Base-by-base conservation (phyloP, 2,888 invertebrate species). In the Ephialtes manifestator region DNA sequence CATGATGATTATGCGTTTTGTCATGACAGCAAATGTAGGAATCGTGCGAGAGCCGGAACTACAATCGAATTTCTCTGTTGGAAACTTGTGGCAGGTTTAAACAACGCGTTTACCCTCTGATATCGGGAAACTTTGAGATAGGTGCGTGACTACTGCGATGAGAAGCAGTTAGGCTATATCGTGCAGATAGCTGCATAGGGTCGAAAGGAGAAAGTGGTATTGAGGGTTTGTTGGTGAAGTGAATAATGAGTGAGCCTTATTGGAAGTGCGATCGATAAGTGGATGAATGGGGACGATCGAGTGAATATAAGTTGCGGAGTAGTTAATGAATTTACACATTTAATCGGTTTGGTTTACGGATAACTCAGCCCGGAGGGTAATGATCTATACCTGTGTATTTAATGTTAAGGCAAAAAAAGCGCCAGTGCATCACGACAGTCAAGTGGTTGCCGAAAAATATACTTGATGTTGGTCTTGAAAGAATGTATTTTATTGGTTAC, bases 131-230 rank as follows among this genome's bases (percentile, higher is more conserved):
- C 60, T 60, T 60, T 60, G 70, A 31, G 46, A 31, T 31, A 60
- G 39, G 78, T 71, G 78, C 78, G 78, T 79, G 78, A 79, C 70
- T 60, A 28, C 46, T 35, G 58, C 46, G 46, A 71, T 63, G 51
- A 39, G 11, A 15, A 20, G 60, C 60, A n/a, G 8, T 60, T 63
- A 8, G n/a, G 11, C 35, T 75, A 18, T 28, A 63, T 63, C 4
- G 31, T 18, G 65, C n/a, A 35, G 10, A 28, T 13, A 28, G 35
- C 58, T 24, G 63, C 35, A 53, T 18, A 53, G 48, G 48, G 31
- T 48, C 28, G 20, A 63, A 20, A 31, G 28, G 68, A 20, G 13
- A 28, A 46, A 28, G 48, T 24, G 46, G 15, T 18, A 76, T 65
- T n/a, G 65, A 65, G 35, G 51, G 53, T 76, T 35, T 10, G 18